phyloP scores from a whole-genome alignment of 2,113 vertebrate species.

The Chamaea fasciata region DNA sequence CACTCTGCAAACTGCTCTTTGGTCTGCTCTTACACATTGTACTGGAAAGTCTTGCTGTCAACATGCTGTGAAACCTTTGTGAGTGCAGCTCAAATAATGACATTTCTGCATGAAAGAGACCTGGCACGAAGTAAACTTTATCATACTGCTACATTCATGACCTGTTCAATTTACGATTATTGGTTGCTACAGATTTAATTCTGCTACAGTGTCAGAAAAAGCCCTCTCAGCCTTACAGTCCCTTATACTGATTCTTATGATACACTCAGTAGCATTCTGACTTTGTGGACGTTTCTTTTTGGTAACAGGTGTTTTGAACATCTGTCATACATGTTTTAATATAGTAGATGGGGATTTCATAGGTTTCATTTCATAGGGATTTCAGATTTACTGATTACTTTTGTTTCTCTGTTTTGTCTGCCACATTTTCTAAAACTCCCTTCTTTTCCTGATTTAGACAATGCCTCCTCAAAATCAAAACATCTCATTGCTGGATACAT shows the following conservation, averaged over 20 bases:
- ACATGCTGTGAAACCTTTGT: neutral
- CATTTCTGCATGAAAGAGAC: neutral
- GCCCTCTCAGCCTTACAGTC: neutral
- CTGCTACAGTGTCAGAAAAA: neutral
- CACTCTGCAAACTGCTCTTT: neutral
- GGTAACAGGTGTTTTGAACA: neutral
- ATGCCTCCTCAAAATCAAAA: neutral
- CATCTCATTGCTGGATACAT: neutral
- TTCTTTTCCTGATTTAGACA: neutral
- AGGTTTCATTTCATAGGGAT: neutral
- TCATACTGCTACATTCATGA: neutral
- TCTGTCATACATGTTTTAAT: neutral
- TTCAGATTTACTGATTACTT: neutral
- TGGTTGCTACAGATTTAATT: neutral
- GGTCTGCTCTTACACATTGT: neutral
- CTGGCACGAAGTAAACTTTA: neutral
- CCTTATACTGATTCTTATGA: neutral
- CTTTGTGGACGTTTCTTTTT: neutral
- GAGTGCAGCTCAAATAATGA: neutral
- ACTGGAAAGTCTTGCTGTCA: neutral
- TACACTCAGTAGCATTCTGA: neutral
- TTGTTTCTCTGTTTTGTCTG: neutral
- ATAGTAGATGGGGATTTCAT: neutral
- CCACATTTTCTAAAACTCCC: neutral
- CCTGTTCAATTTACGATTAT: neutral